Conservation (phyloP, 2,888 invertebrate genomes). For the Scotopteryx bipunctaria region DNA sequence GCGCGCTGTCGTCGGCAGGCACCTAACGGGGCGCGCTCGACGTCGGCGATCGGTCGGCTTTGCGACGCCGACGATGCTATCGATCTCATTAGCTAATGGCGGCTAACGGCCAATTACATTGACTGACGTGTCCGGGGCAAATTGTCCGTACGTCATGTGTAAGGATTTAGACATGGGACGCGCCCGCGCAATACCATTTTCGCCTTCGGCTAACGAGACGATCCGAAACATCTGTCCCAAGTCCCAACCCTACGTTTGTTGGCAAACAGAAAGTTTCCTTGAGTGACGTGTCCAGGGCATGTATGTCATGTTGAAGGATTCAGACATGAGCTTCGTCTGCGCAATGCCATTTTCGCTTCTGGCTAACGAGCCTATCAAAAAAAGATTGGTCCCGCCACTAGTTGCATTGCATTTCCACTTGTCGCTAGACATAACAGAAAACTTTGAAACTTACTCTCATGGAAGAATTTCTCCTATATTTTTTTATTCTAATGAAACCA, state of each 20-base stretch:
- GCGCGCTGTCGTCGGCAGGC: constrained; percentile 53
- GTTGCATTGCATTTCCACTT: background rate
- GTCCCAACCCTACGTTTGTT: constrained; percentile 36
- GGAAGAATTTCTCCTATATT: too few species aligned
- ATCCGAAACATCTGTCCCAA: constrained; percentile 18
- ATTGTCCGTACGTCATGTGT: constrained; percentile 41
- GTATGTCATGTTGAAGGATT: constrained; percentile 39
- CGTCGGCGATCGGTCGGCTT: constrained; percentile 47
- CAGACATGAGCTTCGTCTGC: constrained; percentile 27
- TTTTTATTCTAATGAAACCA: too few species aligned
- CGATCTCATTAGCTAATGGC: constrained; percentile 66
- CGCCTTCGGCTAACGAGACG: constrained; percentile 53
- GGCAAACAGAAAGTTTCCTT: constrained; percentile 56
- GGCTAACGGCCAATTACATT: constrained; percentile 71
- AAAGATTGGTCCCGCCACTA: constrained; percentile 3
- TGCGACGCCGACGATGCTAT: constrained; percentile 64
- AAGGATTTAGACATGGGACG: constrained; percentile 27
- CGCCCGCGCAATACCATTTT: constrained; percentile 42
- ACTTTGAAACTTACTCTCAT: too few species aligned
- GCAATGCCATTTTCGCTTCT: constrained; percentile 35
- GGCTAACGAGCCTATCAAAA: constrained; percentile 16
- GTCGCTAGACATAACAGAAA: background rate
- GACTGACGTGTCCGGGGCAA: constrained; percentile 80
- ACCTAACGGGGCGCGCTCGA: constrained; percentile 54
- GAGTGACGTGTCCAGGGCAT: constrained; percentile 79